Percentiles rank a stretch among this genome's conserved stretches.
phyloP scores from a whole-genome alignment of 2,113 vertebrate species.

The Zosterops lateralis region DNA sequence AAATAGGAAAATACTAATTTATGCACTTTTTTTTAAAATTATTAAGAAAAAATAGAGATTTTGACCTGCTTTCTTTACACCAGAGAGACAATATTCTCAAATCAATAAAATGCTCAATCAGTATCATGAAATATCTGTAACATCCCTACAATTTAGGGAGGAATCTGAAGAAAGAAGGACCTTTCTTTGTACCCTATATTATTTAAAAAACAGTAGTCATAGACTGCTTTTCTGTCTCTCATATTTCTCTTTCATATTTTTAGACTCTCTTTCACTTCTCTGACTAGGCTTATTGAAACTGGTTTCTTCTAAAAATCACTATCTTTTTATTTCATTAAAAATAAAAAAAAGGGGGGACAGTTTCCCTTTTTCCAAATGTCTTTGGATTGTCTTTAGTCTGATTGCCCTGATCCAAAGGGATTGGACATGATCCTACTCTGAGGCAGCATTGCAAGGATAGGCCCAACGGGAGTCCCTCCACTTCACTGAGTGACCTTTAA shows the following conservation, averaged over 20 bases:
- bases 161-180: background rate
- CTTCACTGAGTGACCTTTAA: background rate
- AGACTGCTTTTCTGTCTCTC: background rate
- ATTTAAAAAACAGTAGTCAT: background rate
- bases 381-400: background rate
- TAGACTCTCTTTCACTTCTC: background rate
- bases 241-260: background rate
- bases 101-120: fast-evolving
- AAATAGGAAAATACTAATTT: background rate
- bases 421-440: background rate
- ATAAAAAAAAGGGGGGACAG: background rate
- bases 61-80: background rate
- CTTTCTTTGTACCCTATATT: background rate
- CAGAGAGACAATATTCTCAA: background rate
- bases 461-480: background rate
- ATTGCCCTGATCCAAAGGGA: background rate
- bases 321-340: background rate
- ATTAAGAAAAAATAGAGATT: background rate
- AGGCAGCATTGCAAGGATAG: background rate
- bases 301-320: background rate
- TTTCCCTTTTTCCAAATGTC: background rate
- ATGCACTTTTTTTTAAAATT: background rate
- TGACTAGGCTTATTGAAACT: background rate
- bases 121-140: background rate
- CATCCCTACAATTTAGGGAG: background rate